Percentiles rank a stretch among this genome's conserved stretches.
Evolutionary conservation across 2,113 vertebrate genomes (phyloP).

Genomic region (Indicator maculatus): DNA sequence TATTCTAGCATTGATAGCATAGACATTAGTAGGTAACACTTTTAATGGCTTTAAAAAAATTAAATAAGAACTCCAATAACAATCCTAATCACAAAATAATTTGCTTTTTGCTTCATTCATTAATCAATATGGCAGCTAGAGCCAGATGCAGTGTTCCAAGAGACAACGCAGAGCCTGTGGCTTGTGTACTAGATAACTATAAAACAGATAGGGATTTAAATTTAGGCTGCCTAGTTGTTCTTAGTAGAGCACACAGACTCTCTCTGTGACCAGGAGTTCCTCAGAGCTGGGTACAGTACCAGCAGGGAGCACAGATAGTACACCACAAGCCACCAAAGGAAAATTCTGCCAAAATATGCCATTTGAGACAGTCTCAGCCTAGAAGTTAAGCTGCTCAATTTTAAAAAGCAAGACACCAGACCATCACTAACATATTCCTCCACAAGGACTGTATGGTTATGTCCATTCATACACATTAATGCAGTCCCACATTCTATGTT

Average conservation of each 20-base stretch:
- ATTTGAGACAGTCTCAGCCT: not conserved
- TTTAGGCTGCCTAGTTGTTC: not conserved
- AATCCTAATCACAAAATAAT: not conserved
- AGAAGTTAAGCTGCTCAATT: not conserved
- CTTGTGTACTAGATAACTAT: not conserved
- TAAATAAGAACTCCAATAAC: not conserved
- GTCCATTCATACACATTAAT: not conserved
- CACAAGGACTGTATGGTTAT: not conserved
- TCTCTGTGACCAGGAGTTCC: not conserved
- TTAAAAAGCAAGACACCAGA: not conserved
- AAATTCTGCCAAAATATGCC: not conserved
- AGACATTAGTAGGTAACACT: not conserved
- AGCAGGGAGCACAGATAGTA: not conserved
- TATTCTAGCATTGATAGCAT: not conserved
- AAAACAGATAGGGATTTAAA: not conserved
- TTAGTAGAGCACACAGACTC: not conserved
- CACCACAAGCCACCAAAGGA: not conserved
- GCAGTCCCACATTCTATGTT: not conserved
- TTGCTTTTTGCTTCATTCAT: not conserved
- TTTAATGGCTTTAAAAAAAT: not conserved
- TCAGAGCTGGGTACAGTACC: not conserved
- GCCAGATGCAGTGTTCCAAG: not conserved
- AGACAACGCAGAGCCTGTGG: not conserved
- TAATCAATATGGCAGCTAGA: not conserved
- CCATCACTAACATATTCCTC: not conserved